phyloP scores from a whole-genome alignment of 2,888 invertebrate species.

The Diarsia mendica region DNA sequence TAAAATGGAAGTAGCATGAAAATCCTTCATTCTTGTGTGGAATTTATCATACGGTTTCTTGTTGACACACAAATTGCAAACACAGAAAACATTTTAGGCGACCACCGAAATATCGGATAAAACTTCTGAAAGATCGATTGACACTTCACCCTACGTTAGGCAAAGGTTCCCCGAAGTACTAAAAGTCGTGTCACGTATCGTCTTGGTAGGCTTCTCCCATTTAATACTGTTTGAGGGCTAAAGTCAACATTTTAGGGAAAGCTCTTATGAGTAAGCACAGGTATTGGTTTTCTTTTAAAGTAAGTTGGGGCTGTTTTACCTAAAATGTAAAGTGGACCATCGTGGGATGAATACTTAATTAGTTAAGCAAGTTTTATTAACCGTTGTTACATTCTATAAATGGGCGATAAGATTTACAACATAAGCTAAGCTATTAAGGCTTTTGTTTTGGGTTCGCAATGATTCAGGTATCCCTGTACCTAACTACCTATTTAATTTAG shows the following conservation, averaged over 20 bases:
- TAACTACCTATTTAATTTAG: too few relatives aligned
- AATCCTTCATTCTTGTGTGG: not conserved
- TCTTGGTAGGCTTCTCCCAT: constrained; percentile 25
- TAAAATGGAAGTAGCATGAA: not conserved
- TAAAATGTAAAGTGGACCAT: constrained; percentile 13
- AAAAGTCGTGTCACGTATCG: constrained; percentile 44
- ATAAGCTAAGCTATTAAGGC: not conserved
- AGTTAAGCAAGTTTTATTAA: constrained; percentile 10
- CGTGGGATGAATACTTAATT: constrained; percentile 34
- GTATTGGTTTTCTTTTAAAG: constrained; percentile 19
- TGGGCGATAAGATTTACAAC: constrained; percentile 4
- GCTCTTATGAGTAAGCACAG: constrained; percentile 5
- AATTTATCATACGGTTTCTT: not conserved
- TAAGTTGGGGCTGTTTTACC: constrained; percentile 1
- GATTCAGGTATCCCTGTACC: not conserved
- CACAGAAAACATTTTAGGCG: constrained; percentile 3
- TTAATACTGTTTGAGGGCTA: constrained; percentile 25
- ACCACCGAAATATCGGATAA: not conserved
- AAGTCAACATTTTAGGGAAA: constrained; percentile 36
- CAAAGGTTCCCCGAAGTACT: constrained; percentile 23
- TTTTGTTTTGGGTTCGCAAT: not conserved
- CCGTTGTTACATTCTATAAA: constrained; percentile 1
- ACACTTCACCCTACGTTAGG: not conserved
- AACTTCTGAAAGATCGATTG: constrained; percentile 7
- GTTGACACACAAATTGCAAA: constrained; percentile 1